Percentiles rank a stretch among this genome's conserved stretches.
Evolutionary conservation across 1,140 invertebrate species (phyloP).

Genomic region (Aphis craccivora): DNA sequence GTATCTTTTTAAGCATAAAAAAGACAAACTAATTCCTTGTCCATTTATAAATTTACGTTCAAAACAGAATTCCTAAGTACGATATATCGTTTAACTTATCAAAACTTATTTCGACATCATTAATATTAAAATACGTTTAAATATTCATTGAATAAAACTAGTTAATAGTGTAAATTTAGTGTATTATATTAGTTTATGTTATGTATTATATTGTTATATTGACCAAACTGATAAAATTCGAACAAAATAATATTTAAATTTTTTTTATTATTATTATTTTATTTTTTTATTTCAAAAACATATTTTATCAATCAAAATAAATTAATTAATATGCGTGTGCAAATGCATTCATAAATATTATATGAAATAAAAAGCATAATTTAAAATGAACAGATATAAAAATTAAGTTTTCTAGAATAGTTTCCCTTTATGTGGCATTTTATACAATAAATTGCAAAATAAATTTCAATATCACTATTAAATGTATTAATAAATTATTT

Average conservation of each 20-base stretch:
- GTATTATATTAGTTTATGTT: neutral
- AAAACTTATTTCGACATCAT: neutral
- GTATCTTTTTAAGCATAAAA: neutral
- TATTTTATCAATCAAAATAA: no score
- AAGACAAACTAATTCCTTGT: neutral
- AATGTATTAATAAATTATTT: neutral
- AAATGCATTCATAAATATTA: neutral
- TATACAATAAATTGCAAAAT: neutral
- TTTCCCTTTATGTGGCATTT: neutral
- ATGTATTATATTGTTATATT: neutral
- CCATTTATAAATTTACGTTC: neutral
- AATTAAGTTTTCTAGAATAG: neutral
- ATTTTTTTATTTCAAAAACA: no score
- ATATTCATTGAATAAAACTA: neutral
- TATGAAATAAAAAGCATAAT: neutral
- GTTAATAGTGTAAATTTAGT: neutral
- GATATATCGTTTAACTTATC: neutral
- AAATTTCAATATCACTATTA: neutral
- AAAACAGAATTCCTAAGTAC: neutral
- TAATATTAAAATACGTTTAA: neutral
- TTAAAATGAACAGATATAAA: neutral
- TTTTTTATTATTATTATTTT: no score
- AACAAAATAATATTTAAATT: neutral
- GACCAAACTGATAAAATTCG: neutral
- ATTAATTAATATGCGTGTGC: neutral